A percentile compares a stretch with the other conserved stretches of the same genome.
Conservation (phyloP, 2,888 invertebrate genomes). For the Cryptus armator region DNA sequence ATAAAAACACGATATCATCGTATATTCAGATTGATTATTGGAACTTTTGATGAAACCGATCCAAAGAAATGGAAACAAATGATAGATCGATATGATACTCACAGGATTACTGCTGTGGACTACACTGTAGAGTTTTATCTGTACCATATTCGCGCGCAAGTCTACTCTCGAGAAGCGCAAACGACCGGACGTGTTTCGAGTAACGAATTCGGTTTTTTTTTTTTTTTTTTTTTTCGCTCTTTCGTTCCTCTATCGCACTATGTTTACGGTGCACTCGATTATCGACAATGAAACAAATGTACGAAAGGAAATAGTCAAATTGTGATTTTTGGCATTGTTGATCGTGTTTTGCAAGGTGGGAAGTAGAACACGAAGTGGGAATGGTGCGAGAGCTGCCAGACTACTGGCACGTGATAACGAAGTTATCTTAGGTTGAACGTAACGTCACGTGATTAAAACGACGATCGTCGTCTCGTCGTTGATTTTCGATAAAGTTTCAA, state of each 20-base stretch:
- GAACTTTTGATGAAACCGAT: neutral
- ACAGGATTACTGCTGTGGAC: slow-evolving; percentile 79
- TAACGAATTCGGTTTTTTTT: neutral
- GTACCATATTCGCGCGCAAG: slow-evolving; percentile 75
- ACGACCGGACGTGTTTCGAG: neutral
- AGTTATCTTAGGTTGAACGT: slow-evolving; percentile 76
- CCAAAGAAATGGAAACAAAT: neutral
- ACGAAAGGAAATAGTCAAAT: slow-evolving; percentile 24
- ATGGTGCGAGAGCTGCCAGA: slow-evolving; percentile 72
- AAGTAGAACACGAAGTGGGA: slow-evolving; percentile 51
- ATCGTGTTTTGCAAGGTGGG: slow-evolving; percentile 10
- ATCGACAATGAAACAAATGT: neutral
- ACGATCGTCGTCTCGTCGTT: slow-evolving; percentile 71
- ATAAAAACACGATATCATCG: neutral
- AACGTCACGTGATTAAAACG: slow-evolving; percentile 74
- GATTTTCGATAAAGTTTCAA: slow-evolving; percentile 73
- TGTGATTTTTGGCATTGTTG: slow-evolving; percentile 52
- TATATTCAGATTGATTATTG: neutral
- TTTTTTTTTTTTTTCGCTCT: neutral
- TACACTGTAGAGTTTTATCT: slow-evolving; percentile 79
- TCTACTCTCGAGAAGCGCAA: slow-evolving; percentile 2
- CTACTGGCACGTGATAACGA: slow-evolving; percentile 77
- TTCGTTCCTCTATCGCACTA: neutral
- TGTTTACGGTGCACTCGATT: neutral
- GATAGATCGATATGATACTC: slow-evolving; percentile 70